A percentile compares a stretch with the other conserved stretches of the same genome.
Evolutionary conservation across 2,888 invertebrate genomes (phyloP).

Genomic region (Drosophila kokeensis): DNA sequence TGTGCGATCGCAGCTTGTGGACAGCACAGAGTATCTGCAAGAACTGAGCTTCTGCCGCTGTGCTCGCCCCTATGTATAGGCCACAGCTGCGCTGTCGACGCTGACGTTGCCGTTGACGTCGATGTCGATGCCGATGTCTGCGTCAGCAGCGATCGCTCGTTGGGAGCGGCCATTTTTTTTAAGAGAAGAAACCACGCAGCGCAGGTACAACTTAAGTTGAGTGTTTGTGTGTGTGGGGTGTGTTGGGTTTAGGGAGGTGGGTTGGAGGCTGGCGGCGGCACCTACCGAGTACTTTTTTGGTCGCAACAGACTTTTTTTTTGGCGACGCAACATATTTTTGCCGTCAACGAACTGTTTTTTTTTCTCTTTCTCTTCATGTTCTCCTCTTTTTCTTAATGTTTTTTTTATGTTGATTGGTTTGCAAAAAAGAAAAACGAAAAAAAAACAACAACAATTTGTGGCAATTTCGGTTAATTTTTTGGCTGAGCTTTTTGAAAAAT

Average conservation of each 20-base stretch:
- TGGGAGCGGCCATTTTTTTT: slow-evolving; percentile 41
- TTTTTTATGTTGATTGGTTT: slow-evolving; percentile 29
- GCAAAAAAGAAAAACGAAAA: background rate
- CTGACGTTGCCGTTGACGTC: background rate
- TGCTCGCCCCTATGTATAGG: slow-evolving; percentile 76
- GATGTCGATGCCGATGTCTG: slow-evolving; percentile 10
- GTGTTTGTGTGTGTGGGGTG: background rate
- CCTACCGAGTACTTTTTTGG: slow-evolving; percentile 38
- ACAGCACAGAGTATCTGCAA: slow-evolving; percentile 75
- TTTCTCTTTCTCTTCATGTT: background rate
- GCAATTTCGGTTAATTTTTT: slow-evolving; percentile 16
- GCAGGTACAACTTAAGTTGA: slow-evolving; percentile 33
- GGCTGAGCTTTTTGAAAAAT: slow-evolving; percentile 35
- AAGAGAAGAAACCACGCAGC: slow-evolving; percentile 38
- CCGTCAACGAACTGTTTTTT: slow-evolving; percentile 36
- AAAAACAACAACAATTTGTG: slow-evolving; percentile 27
- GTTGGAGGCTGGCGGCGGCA: slow-evolving; percentile 3
- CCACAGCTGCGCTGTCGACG: slow-evolving; percentile 14
- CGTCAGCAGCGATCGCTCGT: slow-evolving; percentile 15
- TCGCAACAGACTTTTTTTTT: slow-evolving; percentile 19
- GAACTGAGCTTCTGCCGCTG: slow-evolving; percentile 73
- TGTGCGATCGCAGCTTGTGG: slow-evolving; percentile 52
- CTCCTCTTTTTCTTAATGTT: slow-evolving; percentile 23
- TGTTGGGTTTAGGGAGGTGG: background rate
- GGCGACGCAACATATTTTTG: slow-evolving; percentile 22